Evolutionary conservation across 2,888 invertebrate genomes (phyloP), one percentile per base, ranked within the genome.

Genomic region (Amblyjoppa proteus): DNA sequence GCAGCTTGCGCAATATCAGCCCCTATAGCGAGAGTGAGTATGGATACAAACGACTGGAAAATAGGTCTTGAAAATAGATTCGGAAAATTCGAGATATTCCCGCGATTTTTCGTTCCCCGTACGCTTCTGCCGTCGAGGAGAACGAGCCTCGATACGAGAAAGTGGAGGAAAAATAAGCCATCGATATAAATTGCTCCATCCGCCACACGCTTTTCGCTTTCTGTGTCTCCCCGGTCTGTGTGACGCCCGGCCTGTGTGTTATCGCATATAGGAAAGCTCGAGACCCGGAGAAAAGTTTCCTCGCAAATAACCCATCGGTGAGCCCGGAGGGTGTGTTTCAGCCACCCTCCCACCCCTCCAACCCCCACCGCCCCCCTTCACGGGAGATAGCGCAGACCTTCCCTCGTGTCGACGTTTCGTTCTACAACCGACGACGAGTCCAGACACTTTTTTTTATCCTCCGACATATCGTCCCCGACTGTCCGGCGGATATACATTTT

Each of bases 51-150:
- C 88, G 89, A 89, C 89, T 90, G 84, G 86, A 89, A 76, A 90
- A 90, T 90, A 91, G 91, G 89, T 90, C 87, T 91, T 89, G 90
- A 88, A 90, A 92, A 91, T 91, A 91, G 90, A 90, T 92, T 91
- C 88, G 6, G 64, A 34, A 34, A 84, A 89, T 88, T 82, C 87
- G 82, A 88, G 56, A 76, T 81, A 76, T 71, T 80, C 80, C 66
- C 16, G 75, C 82, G 64, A 3, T 80, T 64, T 84, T 87, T 88
- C 87, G 83, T 70, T 68, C 41, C 31, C 64, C 61, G 38, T 45
- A 74, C 41, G 45, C 6, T 64, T 64, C 64, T 64, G 38, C 4
- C 4, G 66, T 51, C 64, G 75, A 51, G 16, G 34, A 51, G 53
- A 75, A 69, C 41, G 80, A 75, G 83, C 13, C 13, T 38, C 56